Evolutionary conservation across 2,113 vertebrate species (phyloP).

Genomic region (Pelusios castaneus): DNA sequence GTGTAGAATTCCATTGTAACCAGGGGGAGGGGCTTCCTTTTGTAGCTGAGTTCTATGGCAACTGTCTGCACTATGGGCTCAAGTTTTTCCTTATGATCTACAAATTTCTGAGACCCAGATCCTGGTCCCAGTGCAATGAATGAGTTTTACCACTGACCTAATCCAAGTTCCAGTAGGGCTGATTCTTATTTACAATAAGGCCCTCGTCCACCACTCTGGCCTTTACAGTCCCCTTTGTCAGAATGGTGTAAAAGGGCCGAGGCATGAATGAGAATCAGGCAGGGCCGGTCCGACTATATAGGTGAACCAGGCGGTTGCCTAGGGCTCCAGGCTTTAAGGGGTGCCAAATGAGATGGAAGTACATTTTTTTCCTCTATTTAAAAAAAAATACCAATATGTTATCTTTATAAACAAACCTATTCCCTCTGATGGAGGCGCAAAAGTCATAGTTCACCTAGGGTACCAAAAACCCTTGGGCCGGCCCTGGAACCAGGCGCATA

Average conservation of each 20-base stretch:
- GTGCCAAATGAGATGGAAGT: too few relatives aligned
- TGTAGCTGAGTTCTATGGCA: not conserved
- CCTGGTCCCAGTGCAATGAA: not conserved
- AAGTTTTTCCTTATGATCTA: not conserved
- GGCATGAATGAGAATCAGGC: not conserved
- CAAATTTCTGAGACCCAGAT: accelerated
- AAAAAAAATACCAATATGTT: too few relatives aligned
- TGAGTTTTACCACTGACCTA: not conserved
- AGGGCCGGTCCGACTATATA: too few relatives aligned
- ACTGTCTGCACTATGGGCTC: not conserved
- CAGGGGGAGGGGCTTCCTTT: slow-evolving; percentile 14
- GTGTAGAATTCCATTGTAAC: slow-evolving; percentile 21
- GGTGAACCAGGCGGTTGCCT: too few relatives aligned
- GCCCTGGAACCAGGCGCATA: accelerated
- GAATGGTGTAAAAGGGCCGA: accelerated
- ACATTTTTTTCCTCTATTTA: too few relatives aligned
- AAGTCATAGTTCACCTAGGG: too few relatives aligned
- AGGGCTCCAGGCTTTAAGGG: too few relatives aligned
- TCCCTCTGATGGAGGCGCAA: too few relatives aligned
- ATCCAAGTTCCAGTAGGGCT: not conserved
- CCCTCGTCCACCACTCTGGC: not conserved
- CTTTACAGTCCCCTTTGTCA: not conserved
- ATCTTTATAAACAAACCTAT: too few relatives aligned
- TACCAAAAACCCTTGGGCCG: too few relatives aligned
- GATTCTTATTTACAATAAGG: not conserved